Evolutionary conservation across 1,140 invertebrate genomes (phyloP).

Genomic region (Chelonus insularis): DNA sequence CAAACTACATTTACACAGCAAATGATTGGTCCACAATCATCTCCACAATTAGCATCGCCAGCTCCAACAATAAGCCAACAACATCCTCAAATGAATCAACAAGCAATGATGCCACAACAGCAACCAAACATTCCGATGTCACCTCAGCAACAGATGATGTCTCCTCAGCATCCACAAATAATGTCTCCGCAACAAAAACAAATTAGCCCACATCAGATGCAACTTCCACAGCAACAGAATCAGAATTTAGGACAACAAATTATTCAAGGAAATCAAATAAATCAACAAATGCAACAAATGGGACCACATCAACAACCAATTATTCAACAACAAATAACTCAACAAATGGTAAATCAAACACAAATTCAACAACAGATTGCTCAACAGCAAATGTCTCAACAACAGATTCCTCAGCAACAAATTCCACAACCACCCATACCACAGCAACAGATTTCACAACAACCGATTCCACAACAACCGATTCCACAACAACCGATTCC

Average conservation of each 20-base stretch:
- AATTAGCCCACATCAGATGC: constrained; percentile 43
- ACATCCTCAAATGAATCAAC: constrained; percentile 47
- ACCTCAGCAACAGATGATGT: constrained; percentile 29
- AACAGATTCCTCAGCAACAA: constrained; percentile 1
- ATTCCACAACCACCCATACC: background rate
- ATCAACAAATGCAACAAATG: constrained; percentile 45
- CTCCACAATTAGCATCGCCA: constrained; percentile 37
- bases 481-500: background rate
- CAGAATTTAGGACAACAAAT: constrained; percentile 38
- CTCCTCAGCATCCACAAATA: constrained; percentile 21
- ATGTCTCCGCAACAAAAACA: constrained; percentile 34
- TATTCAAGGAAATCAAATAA: background rate
- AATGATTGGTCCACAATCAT: constrained; percentile 52
- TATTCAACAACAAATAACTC: background rate
- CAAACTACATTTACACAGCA: constrained; percentile 49
- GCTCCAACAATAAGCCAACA: constrained; percentile 32
- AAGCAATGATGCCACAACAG: constrained; percentile 38
- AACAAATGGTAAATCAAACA: constrained; percentile 21
- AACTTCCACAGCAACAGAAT: constrained; percentile 37
- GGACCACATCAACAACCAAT: constrained; percentile 50
- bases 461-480: background rate
- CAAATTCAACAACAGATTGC: background rate
- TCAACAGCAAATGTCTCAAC: background rate
- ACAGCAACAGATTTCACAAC: constrained; percentile 22
- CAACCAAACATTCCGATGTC: constrained; percentile 35